phyloP scores from a whole-genome alignment of 2,888 invertebrate species.

The Gastracanthus pulcherrimus region DNA sequence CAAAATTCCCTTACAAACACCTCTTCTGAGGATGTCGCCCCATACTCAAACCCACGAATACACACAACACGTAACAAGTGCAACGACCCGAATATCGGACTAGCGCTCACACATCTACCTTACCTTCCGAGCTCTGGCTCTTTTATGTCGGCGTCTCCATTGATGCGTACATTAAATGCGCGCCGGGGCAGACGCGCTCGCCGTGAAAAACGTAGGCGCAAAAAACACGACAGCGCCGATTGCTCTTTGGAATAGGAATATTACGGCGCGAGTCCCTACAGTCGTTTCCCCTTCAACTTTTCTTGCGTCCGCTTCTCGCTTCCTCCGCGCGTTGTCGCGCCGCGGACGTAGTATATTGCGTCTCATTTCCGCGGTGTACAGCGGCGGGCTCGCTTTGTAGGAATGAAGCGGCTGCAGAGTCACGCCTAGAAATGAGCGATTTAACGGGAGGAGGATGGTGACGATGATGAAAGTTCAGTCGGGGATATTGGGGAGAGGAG shows the following conservation, averaged over 20 bases:
- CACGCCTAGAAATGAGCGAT: slow-evolving; percentile 22
- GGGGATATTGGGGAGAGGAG: background rate
- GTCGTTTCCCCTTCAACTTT: background rate
- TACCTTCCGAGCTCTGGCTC: too few species aligned
- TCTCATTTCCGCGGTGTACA: slow-evolving; percentile 40
- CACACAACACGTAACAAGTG: too few species aligned
- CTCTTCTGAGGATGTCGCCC: too few species aligned
- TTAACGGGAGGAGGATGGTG: slow-evolving; percentile 1
- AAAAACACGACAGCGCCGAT: background rate
- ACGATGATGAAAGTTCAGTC: slow-evolving; percentile 1
- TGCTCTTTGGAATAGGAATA: background rate
- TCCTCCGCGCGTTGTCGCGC: background rate
- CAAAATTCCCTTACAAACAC: too few species aligned
- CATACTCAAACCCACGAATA: too few species aligned
- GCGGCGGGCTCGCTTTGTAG: too few species aligned
- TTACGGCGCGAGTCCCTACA: background rate
- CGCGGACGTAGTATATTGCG: background rate
- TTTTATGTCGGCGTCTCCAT: slow-evolving; percentile 8
- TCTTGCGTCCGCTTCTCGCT: background rate
- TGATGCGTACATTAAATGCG: slow-evolving; percentile 40
- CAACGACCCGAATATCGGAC: slow-evolving; percentile 15
- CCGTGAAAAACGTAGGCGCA: slow-evolving; percentile 16
- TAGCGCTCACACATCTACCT: too few species aligned
- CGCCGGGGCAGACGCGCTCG: background rate
- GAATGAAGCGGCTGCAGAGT: background rate